Evolutionary conservation across 2,113 vertebrate species (phyloP), one percentile per base, ranked within the genome.

Genomic region (Gadus macrocephalus): DNA sequence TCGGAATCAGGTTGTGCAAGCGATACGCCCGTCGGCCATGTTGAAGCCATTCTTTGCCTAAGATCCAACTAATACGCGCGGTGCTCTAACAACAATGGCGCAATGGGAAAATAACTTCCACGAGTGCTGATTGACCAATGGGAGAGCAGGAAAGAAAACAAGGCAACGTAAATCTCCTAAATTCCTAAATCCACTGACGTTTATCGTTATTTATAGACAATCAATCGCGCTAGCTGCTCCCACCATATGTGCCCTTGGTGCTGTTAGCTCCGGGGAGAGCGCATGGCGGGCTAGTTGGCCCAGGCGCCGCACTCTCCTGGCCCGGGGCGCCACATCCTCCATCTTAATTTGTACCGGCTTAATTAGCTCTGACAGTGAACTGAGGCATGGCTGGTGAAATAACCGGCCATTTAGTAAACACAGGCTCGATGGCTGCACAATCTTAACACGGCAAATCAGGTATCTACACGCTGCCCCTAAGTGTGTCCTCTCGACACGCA

Each of bases 351-450:
- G 82, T 81, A 68, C 67, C 69, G 73, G 67, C 73, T 77, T 89
- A 90, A 91, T 91, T 89, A 77, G 78, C 80, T 87, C 83, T 88
- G 87, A 87, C 83, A 84, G 84, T 68, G 79, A 88, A 83, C 78
- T 83, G 82, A 72, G 84, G 81, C 81, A 81, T 82, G 85, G 74
- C 76, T 71, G 67, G 81, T n/a, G 80, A 85, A 87, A 88, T 81
- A 75, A 66, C 62, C 80, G 77, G 77, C 73, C 68, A 70, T 74
- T 76, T 68, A 59, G 83, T 84, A 88, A 91, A 90, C 82, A 85
- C 73, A 70, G 73, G 59, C 73, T 64, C 64, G 78, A 67, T 82
- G 85, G 84, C 83, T 78, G 72, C 7, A 81, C 80, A 82, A 77
- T 83, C 66, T 73, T 62, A 83, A 86, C 78, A 81, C 61, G 72